Percentiles rank a stretch among this genome's conserved stretches.
These are phyloP conservation scores for Pipra filicauda DNA, from an alignment of 2,113 vertebrate species.

Conservation along the genomic window DNA sequence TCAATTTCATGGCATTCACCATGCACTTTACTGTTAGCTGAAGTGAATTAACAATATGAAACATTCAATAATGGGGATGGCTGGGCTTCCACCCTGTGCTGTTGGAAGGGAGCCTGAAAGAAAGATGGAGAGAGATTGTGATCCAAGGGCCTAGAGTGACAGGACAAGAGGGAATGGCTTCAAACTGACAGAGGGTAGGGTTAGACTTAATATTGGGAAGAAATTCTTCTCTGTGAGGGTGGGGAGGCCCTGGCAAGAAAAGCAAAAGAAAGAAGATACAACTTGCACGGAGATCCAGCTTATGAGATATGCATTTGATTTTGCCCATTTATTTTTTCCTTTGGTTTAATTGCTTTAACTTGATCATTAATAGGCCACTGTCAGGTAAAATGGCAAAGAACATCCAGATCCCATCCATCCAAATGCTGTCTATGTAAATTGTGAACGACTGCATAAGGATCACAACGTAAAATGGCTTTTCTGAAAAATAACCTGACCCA, in stretches of 20 bases:
- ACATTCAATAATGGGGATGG: not conserved
- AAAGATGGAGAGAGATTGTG: not conserved
- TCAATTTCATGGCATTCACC: not conserved
- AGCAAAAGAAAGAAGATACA: not conserved
- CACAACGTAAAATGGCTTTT: not conserved
- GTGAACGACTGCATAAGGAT: not conserved
- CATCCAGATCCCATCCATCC: not conserved
- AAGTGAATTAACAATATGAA: not conserved
- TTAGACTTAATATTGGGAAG: fast-evolving
- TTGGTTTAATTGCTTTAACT: not conserved
- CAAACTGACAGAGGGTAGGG: not conserved
- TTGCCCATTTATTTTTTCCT: not conserved
- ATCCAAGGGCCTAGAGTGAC: fast-evolving
- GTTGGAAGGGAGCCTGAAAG: not conserved
- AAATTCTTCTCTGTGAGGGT: not conserved
- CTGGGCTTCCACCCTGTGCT: not conserved
- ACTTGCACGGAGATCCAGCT: not conserved
- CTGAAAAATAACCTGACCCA: not conserved
- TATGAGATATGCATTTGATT: not conserved
- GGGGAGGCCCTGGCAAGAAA: not conserved
- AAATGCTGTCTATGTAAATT: not conserved
- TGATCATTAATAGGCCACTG: not conserved
- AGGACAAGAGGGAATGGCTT: not conserved
- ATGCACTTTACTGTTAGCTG: not conserved
- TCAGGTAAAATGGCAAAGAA: not conserved